Percentiles rank a stretch among this genome's conserved stretches.
phyloP scores from a whole-genome alignment of 2,797 vertebrate genomes.

The Gymnodraco acuticeps region DNA sequence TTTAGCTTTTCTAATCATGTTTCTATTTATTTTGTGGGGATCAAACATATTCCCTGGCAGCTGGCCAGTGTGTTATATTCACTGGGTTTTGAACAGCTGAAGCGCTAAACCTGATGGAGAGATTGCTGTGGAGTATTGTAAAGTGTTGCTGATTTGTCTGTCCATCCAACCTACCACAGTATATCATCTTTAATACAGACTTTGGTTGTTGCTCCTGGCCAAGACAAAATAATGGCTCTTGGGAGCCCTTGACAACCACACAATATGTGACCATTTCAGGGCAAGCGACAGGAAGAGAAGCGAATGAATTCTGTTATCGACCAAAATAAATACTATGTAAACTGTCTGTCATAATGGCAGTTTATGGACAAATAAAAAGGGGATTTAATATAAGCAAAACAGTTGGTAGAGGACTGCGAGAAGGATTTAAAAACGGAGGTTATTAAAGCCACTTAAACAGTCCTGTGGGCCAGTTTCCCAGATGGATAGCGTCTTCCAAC shows the following conservation, averaged over 20 bases:
- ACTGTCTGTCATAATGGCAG: neutral
- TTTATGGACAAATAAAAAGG: neutral
- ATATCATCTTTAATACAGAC: slow-evolving; percentile 31
- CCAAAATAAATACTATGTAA: neutral
- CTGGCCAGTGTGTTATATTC: slow-evolving; percentile 6
- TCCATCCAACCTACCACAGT: slow-evolving; percentile 7
- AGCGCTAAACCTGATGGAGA: slow-evolving; percentile 35
- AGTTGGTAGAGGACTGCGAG: slow-evolving; percentile 5
- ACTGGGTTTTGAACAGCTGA: slow-evolving; percentile 21
- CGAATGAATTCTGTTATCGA: neutral
- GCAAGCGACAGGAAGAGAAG: neutral
- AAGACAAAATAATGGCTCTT: slow-evolving; percentile 35
- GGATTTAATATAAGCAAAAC: slow-evolving; percentile 8
- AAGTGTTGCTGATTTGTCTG: slow-evolving; percentile 25
- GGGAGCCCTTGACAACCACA: neutral
- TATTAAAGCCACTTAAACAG: slow-evolving; percentile 36
- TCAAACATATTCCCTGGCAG: slow-evolving; percentile 10
- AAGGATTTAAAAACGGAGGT: slow-evolving; percentile 26
- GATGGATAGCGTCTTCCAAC: slow-evolving; percentile 42
- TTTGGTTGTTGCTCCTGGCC: slow-evolving; percentile 29
- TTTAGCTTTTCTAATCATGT: neutral
- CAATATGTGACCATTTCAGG: slow-evolving; percentile 20
- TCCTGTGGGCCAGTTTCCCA: slow-evolving; percentile 32
- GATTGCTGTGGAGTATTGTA: slow-evolving; percentile 33
- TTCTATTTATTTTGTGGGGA: slow-evolving; percentile 1